phyloP scores from a whole-genome alignment of 2,797 vertebrate genomes.

The Lepus townsendii region DNA sequence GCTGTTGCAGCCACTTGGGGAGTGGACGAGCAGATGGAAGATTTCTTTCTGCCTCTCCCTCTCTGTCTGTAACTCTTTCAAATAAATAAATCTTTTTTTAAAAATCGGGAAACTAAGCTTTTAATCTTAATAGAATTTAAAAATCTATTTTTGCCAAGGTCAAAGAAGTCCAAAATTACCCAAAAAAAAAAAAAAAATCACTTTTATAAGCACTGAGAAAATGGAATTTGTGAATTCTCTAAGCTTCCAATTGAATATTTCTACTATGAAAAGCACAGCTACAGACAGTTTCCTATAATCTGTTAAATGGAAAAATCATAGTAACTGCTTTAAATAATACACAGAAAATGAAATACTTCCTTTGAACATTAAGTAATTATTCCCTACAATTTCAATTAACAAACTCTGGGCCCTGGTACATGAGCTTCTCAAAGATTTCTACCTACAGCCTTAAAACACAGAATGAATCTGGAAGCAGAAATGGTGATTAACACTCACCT shows the following conservation, averaged over 20 bases:
- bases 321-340: not conserved
- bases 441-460: not conserved
- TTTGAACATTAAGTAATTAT: slow-evolving; percentile 6
- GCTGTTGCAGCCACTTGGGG: no score
- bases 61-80: no score
- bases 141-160: slow-evolving; percentile 25
- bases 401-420: not conserved
- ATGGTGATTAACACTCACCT: slow-evolving; percentile 91
- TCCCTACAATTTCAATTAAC: slow-evolving; percentile 57
- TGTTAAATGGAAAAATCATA: not conserved
- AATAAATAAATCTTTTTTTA: not conserved
- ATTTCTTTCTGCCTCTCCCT: no score
- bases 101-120: not conserved
- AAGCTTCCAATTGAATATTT: slow-evolving; percentile 9
- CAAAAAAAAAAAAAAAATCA: not conserved
- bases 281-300: not conserved
- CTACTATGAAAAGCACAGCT: slow-evolving; percentile 27
- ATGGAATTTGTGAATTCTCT: slow-evolving; percentile 3
- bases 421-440: slow-evolving; percentile 44
- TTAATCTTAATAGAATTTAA: slow-evolving; percentile 7
- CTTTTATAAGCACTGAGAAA: not conserved
- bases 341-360: slow-evolving; percentile 1
- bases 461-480: slow-evolving; percentile 19
- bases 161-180: not conserved
- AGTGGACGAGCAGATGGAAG: no score